Evolutionary conservation across 2,888 invertebrate genomes (phyloP).

Genomic region (Morpho helenor): DNA sequence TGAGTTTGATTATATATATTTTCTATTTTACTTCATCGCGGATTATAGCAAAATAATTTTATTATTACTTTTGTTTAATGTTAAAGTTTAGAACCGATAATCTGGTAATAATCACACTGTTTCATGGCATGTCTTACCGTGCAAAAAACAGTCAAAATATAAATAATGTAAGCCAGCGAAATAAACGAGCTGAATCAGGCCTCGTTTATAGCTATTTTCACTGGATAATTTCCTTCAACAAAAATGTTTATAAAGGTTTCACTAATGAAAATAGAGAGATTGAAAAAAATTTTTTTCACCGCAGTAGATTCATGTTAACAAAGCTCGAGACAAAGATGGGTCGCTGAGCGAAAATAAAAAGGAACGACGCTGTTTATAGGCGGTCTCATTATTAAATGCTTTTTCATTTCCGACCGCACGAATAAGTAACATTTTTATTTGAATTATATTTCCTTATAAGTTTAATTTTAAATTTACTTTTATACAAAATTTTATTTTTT

Average conservation of each 20-base stretch:
- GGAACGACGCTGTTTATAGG: conserved; percentile 50
- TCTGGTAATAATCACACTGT: too few species aligned
- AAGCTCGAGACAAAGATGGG: conserved; percentile 46
- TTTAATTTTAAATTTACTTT: too few species aligned
- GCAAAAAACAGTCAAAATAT: not conserved
- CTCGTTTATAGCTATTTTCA: not conserved
- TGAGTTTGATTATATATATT: too few species aligned
- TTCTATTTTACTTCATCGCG: too few species aligned
- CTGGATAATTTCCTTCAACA: not conserved
- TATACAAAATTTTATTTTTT: too few species aligned
- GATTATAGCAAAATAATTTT: too few species aligned
- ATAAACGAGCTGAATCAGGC: not conserved
- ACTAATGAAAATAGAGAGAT: conserved; percentile 17
- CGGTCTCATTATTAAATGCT: conserved; percentile 61
- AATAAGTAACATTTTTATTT: conserved; percentile 38
- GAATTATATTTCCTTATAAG: conserved; percentile 3
- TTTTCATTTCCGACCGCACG: conserved; percentile 43
- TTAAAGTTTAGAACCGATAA: too few species aligned
- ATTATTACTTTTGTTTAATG: too few species aligned
- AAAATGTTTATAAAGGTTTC: conserved; percentile 7
- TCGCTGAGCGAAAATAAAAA: conserved; percentile 51
- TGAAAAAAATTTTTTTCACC: not conserved
- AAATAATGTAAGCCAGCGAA: not conserved
- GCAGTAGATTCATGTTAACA: conserved; percentile 30
- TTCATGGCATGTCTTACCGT: not conserved